Evolutionary conservation across 2,113 vertebrate genomes (phyloP), one percentile per base, ranked within the genome.

Genomic region (Spizaetus ornatus): DNA sequence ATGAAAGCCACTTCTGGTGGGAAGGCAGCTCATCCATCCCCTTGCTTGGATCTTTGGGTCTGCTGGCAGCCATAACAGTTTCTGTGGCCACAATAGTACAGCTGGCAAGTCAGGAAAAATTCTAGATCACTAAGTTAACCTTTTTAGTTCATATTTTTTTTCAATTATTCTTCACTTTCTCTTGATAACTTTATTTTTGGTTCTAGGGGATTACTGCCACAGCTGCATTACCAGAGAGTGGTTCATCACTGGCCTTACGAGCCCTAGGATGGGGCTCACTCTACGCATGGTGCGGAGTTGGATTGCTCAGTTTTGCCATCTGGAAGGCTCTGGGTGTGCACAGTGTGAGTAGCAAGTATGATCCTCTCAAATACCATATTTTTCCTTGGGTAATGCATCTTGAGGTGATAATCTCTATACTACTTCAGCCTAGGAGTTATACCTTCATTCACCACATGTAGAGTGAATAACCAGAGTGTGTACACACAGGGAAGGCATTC

Each of bases 211-310:
- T 99, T 3, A 52, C 92, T 76, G 98, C 98, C 23, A 99, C 98
- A 1, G 97, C 98, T 25, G 97, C 97, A 3, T 97, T 98, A 32
- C 99, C 99, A 1, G 99, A 99, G 97, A 98, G 98, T 4, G 99
- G 99, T 2, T 98, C 99, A 0, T 99, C 98, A 1, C 97, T 99
- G 91, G 99, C 99, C 29, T 94, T 99, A 81, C 88, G 99, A 56
- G 99, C 99, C 10, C 97, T 99, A 72, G 99, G 99, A 26, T 99
- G 99, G 99, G 99, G 99, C 22, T 99, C 99, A 0, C 97, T 99
- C 9, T 99, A 97, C 3, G 99, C 99, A 0, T 99, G 99, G 98
- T 98, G 99, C 1, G 99, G 99, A 19, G 99, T 99, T 32, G 99
- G 99, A 7, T 88, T 99, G 85, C 97, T 99, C 81, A 98, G 98